Evolutionary conservation across 2,113 vertebrate species (phyloP), one percentile per base, ranked within the genome.

Genomic region (Cranoglanis bouderius): DNA sequence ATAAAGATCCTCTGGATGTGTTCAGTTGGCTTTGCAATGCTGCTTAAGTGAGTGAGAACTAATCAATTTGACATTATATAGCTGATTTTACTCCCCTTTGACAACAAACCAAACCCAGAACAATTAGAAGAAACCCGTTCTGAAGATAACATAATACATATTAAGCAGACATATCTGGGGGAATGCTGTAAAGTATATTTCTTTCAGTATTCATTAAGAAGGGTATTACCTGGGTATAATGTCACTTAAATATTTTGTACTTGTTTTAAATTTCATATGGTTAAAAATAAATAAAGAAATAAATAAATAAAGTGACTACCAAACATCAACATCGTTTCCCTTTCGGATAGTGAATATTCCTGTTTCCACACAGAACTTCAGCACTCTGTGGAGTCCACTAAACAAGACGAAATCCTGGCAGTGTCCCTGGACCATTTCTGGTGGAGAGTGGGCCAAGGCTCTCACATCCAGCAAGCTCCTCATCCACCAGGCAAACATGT

Each of bases 371-470:
- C 87, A 96, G 96, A 96, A 85, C 90, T 96, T 85, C 94, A 94
- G 90, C 95, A 96, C 92, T 92, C 95, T 55, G 92, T 94, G 38
- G 95, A 94, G 86, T 89, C 93, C 89, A 90, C 84, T 83, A 53
- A 91, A 92, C 96, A 97, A 89, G 95, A 95, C 38, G 97, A 97
- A 89, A 95, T 95, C 0, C 96, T 97, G 88, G 97, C 94, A 1
- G 94, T 99, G 90, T 95, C 94, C 0, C 94, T 99, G 87, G 97
- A 98, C 92, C 97, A 98, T 90, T 97, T 99, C 89, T 99, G 98
- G 96, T 99, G 98, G 98, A 96, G 98, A 0, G 98, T 99, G 92
- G 98, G 98, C 87, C 97, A 97, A 0, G 98, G 99, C 82, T 99
- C 98, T 8, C 98, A 99, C 92, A 99, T 99, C 94, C 98, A 98